These are phyloP conservation scores for Tamandua tetradactyla DNA, from an alignment of 2,797 vertebrate species.

Conservation along the genomic window DNA sequence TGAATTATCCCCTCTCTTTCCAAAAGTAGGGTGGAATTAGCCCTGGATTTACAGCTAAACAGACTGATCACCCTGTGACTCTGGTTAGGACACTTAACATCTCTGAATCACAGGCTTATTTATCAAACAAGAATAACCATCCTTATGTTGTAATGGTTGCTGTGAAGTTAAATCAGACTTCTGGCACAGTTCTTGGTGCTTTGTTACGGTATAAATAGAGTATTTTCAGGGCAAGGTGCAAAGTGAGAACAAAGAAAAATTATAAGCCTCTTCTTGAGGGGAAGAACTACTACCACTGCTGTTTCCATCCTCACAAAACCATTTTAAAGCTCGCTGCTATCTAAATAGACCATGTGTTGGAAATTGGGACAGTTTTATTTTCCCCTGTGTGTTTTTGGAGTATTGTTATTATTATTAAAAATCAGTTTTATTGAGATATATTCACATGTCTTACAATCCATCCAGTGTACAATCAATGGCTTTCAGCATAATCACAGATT, in stretches of 20 bases:
- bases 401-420: too few species aligned
- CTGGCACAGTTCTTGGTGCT: background rate
- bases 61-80: background rate
- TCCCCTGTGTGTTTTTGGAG: too few species aligned
- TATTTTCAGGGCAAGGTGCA: background rate
- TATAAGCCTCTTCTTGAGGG: background rate
- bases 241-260: background rate
- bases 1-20: background rate
- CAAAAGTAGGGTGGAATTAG: rapidly evolving
- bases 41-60: too few species aligned
- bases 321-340: background rate
- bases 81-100: background rate
- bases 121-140: background rate
- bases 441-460: too few species aligned
- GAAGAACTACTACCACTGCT: background rate
- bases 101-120: background rate
- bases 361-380: background rate
- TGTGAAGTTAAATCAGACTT: background rate
- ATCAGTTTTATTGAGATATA: too few species aligned
- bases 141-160: rapidly evolving
- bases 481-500: too few species aligned
- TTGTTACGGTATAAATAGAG: too few species aligned
- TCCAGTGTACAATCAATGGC: too few species aligned
- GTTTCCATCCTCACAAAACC: background rate
- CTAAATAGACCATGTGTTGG: background rate